Base-by-base conservation (phyloP, 2,797 vertebrate species). In the Sebastes vulpes region DNA sequence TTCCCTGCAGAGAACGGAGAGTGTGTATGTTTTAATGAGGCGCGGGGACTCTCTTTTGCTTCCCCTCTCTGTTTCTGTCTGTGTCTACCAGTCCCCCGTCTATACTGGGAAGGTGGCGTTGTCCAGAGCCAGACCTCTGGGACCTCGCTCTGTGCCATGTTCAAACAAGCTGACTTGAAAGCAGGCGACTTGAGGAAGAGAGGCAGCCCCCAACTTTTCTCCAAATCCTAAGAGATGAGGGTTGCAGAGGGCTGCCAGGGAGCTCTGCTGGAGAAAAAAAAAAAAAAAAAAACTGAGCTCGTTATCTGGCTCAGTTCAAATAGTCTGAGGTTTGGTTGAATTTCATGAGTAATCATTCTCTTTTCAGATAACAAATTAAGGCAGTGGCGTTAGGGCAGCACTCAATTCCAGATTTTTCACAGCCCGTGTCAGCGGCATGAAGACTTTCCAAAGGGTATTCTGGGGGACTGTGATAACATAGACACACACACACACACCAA, bases 331-430 rank as follows among this genome's bases (percentile, higher is more conserved):
- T 93, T 92, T 89, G 92, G 90, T 89, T 93, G 93, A 88, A 94
- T 93, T 95, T 93, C 91, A 92, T 92, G 94, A 94, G 92, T 95
- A 92, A 95, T 95, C 93, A 91, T 93, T 95, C 91, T 88, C 79
- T 84, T 83, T 89, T 92, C 89, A 88, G 94, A 95, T 95, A 94
- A 92, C 89, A 92, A 92, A 94, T 94, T 91, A 94, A 93, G 90
- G 91, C 92, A 65, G 88, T 75, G 87, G 91, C 82, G 76, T 91
- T 69, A 78, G 92, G 90, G 88, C 92, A 75, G 72, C 90, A 77
- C 89, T 94, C 85, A 78, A 85, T 90, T 91, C 89, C 91, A 92
- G 82, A 89, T 90, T 89, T 81, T 91, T 77, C 89, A 86, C 88
- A 87, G 89, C 83, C 63, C 70, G 75, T 92, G 93, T 92, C 89